These are phyloP conservation scores for Periparus ater DNA, from an alignment of 2,797 vertebrate species.

Conservation along the genomic window DNA sequence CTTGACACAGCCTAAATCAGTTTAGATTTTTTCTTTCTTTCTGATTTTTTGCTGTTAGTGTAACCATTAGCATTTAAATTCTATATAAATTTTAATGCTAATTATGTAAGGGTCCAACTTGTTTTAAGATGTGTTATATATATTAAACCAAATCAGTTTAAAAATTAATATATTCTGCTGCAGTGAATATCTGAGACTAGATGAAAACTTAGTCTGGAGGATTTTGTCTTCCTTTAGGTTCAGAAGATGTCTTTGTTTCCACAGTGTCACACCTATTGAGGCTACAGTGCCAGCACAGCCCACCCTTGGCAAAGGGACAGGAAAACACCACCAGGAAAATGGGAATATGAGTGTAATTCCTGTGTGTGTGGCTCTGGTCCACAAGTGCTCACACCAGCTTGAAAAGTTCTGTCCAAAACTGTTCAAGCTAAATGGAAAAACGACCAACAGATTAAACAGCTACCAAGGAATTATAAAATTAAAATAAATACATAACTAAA, in stretches of 20 bases:
- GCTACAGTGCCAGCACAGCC: background rate
- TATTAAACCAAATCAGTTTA: background rate
- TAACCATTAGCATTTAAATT: background rate
- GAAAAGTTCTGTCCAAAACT: background rate
- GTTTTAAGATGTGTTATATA: background rate
- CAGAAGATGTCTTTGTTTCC: background rate
- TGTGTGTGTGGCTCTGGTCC: background rate
- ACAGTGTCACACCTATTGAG: background rate
- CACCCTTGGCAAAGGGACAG: background rate
- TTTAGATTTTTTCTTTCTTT: background rate
- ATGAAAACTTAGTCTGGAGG: background rate
- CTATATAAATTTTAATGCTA: background rate
- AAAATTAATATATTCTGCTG: background rate
- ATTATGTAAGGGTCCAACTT: background rate
- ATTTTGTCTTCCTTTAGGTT: background rate
- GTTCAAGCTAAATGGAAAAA: background rate
- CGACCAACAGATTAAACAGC: background rate
- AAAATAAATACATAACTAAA: fast-evolving
- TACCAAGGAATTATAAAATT: background rate
- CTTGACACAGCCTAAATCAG: background rate
- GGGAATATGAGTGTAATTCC: background rate
- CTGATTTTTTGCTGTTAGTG: background rate
- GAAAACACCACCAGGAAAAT: background rate
- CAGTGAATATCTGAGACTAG: background rate
- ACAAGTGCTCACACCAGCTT: background rate